A percentile compares a stretch with the other conserved stretches of the same genome.
These are phyloP conservation scores for Triplophysa yarkandensis DNA, from an alignment of 2,797 vertebrate species.

Conservation along the genomic window DNA sequence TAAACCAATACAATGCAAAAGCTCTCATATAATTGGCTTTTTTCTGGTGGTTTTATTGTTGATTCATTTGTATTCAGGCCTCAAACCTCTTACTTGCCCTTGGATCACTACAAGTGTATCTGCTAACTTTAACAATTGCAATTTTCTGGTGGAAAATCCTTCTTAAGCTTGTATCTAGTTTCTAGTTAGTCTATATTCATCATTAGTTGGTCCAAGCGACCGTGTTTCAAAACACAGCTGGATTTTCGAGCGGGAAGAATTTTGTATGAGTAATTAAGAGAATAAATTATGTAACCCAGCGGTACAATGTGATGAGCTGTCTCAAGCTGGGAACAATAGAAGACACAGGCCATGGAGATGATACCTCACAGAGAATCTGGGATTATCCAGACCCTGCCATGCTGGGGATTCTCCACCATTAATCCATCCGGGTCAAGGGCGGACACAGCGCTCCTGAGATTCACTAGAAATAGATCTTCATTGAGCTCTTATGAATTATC, in stretches of 20 bases:
- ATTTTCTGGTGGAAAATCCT: background rate
- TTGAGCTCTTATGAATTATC: slow-evolving; percentile 50
- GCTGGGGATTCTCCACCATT: slow-evolving; percentile 47
- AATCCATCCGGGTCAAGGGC: slow-evolving; percentile 59
- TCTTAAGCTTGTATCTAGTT: background rate
- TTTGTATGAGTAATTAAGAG: slow-evolving; percentile 11
- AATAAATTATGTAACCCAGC: slow-evolving; percentile 32
- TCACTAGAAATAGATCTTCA: slow-evolving; percentile 13
- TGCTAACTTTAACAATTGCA: background rate
- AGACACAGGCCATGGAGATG: slow-evolving; percentile 34
- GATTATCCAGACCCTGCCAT: slow-evolving; percentile 56
- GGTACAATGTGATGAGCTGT: slow-evolving; percentile 38
- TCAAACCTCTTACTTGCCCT: background rate
- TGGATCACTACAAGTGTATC: background rate
- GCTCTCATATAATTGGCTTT: no score
- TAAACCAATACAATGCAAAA: no score
- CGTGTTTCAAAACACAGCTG: background rate
- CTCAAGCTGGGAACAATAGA: slow-evolving; percentile 33
- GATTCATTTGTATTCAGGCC: background rate
- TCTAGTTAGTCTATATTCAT: background rate
- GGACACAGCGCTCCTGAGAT: slow-evolving; percentile 41
- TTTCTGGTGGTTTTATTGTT: background rate
- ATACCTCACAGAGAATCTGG: slow-evolving; percentile 13
- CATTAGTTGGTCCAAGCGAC: background rate
- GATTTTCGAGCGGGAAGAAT: background rate